A percentile compares a stretch with the other conserved stretches of the same genome.
These are phyloP conservation scores for Beroe ovata DNA, from an alignment of 37 sponge, comb jelly and placozoan species.

Conservation along the genomic window DNA sequence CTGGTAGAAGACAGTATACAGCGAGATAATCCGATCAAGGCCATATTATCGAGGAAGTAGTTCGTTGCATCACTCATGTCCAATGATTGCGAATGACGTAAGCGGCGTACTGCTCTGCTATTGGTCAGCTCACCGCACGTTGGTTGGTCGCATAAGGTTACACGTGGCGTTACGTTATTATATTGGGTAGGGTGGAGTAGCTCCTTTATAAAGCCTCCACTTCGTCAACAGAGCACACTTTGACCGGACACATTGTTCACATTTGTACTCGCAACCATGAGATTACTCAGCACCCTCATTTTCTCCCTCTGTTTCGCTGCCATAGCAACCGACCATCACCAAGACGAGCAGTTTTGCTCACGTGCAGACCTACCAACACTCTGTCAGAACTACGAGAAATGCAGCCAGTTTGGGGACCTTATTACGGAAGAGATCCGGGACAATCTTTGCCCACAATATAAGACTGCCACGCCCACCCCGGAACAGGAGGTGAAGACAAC, in stretches of 20 bases:
- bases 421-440: neutral
- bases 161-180: too few relatives aligned
- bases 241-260: neutral
- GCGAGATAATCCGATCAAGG: too few relatives aligned
- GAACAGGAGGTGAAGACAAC: neutral
- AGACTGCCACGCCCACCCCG: neutral
- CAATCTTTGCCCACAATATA: neutral
- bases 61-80: too few relatives aligned
- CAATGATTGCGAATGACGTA: too few relatives aligned
- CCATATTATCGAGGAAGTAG: too few relatives aligned
- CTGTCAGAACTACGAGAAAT: conserved; percentile 44
- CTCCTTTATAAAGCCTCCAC: neutral
- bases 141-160: too few relatives aligned
- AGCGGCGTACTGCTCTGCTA: too few relatives aligned
- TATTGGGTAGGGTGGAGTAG: too few relatives aligned
- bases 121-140: too few relatives aligned
- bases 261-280: neutral
- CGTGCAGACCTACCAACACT: neutral
- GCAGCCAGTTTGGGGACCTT: neutral
- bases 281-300: too few relatives aligned
- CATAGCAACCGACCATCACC: neutral
- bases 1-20: too few relatives aligned
- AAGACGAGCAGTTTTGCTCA: conserved; percentile 7
- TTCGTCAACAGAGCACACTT: neutral
- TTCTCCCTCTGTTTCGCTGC: too few relatives aligned